Evolutionary conservation across 2,888 invertebrate species (phyloP).

Genomic region (Heliothis peltigera): DNA sequence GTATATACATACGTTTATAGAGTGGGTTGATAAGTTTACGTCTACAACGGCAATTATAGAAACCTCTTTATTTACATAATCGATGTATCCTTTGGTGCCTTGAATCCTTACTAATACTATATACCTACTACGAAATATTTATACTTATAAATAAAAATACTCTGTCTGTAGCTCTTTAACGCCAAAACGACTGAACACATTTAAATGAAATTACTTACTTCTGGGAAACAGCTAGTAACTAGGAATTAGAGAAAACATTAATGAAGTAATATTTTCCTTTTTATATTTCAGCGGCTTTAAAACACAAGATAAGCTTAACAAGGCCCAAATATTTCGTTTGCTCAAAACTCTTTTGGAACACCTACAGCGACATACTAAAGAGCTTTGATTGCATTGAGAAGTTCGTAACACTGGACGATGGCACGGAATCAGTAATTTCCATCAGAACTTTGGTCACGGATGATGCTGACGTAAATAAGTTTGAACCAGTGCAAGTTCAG

Average conservation of each 20-base stretch:
- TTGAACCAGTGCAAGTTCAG: constrained; percentile 84
- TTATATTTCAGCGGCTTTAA: constrained; percentile 88
- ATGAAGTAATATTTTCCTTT: constrained; percentile 2
- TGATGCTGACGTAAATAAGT: constrained; percentile 69
- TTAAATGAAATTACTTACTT: no score
- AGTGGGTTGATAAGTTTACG: no score
- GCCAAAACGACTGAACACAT: no score
- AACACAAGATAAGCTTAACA: constrained; percentile 91
- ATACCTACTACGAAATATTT: no score
- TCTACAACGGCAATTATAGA: background rate
- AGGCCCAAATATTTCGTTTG: constrained; percentile 92
- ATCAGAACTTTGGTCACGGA: constrained; percentile 67
- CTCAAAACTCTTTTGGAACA: constrained; percentile 87
- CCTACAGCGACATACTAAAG: constrained; percentile 71
- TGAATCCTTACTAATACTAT: no score
- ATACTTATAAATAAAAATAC: no score
- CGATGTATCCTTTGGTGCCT: background rate
- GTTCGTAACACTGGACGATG: constrained; percentile 71
- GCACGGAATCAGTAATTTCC: constrained; percentile 59
- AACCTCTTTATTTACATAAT: background rate
- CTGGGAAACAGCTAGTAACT: no score
- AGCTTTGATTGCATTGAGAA: constrained; percentile 71
- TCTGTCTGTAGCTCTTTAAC: no score
- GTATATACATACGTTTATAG: background rate
- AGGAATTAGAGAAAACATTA: no score